Base-by-base conservation (phyloP, 2,797 vertebrate species). In the Girardinus metallicus region DNA sequence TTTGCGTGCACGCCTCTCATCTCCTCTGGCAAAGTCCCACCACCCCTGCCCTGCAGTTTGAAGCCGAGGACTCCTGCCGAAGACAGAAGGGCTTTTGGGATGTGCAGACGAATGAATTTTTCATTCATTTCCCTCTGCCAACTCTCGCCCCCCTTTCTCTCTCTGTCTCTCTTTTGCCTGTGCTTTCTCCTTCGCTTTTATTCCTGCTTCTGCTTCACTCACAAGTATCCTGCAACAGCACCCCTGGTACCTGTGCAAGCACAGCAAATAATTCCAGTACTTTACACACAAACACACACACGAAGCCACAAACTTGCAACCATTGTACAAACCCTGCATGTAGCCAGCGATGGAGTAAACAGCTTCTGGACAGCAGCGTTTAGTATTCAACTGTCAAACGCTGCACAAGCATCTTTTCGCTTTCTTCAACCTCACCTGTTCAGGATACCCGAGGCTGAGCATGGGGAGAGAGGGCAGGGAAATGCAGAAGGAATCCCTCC, bases 81-180 rank as follows among this genome's bases (percentile, higher is more conserved):
- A 95, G 90, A 93, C 91, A 92, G 90, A 93, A 90, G 90, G 88
- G 90, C 93, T 94, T 95, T 89, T 91, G 93, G 94, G 94, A 94
- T 86, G 85, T 88, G 85, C 86, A 92, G 87, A 77, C 83, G 16
- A 89, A 94, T 95, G 90, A 94, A 95, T 94, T 93, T 94, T 95
- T 95, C 94, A 95, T 95, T 92, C 90, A 89, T 88, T 91, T 87
- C 66, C 80, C 85, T 91, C 83, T n/a, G 77, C 89, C 87, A 87
- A 34, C 83, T 80, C 89, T 89, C 44, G 18, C 83, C 78, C 82
- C 80, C 86, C 64, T 82, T 66, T 78, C 74, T 78, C 74, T 60
- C 62, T 26, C 51, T 53, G 23, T 76, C 82, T 84, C 79, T 31
- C 80, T 79, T 23, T 53, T 80, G 64, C 76, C 79, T 75, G 51